Evolutionary conservation across 2,797 vertebrate species (phyloP), one percentile per base, ranked within the genome.

Genomic region (Lutjanus argentimaculatus): DNA sequence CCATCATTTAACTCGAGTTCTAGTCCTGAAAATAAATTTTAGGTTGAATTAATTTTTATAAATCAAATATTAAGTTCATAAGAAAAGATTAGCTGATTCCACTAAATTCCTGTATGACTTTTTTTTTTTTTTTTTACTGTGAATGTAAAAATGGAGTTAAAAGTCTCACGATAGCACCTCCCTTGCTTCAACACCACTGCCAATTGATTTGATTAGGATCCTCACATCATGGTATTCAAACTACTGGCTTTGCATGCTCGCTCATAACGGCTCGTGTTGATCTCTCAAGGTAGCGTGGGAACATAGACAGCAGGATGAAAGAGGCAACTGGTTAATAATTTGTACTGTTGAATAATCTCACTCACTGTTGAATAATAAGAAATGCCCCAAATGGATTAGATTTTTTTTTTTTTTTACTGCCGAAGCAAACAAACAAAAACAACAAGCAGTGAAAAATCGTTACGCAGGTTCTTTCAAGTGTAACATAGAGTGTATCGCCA

Each of bases 241-340:
- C 77, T 51, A 68, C 48, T 45, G 8, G 36, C 46, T 84, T 84
- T 89, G 80, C 79, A 82, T 75, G 73, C 56, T 64, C 1, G 43
- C 73, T 64, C 66, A 36, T 55, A 79, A 72, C 46, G 8, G 63
- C 68, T 53, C 4, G 9, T 7, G 70, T 67, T 22, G 57, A 65
- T 83, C 67, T 84, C 70, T 78, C 62, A 85, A 88, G 80, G 82
- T 80, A 81, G 74, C 21, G 69, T 43, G 86, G 82, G 83, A 87
- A 84, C 46, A 70, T 75, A 84, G 82, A 40, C 14, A 42, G 63
- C 49, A 9, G 53, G 83, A 88, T 86, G 46, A 89, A 80, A 78
- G 72, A 83, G 71, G 58, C 63, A 58, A 59, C 74, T 91, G 68
- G 83, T 94, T 85, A 91, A 94, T 92, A 89, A 94, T 94, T 93